Percentiles rank a stretch among this genome's conserved stretches.
Evolutionary conservation across 2,797 vertebrate species (phyloP).

Genomic region (Myripristis murdjan): DNA sequence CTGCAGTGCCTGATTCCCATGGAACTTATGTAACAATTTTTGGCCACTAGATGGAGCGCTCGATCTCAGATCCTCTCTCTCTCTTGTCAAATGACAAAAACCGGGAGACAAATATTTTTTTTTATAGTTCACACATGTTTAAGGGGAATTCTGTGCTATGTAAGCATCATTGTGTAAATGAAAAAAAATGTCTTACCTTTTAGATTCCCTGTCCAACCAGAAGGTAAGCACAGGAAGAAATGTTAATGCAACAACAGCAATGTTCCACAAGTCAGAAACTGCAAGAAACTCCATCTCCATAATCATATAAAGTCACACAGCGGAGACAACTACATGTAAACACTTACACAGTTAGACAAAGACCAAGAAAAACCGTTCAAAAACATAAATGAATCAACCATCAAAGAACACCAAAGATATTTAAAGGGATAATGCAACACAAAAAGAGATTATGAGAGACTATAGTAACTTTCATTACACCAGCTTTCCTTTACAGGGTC

Average conservation of each 20-base stretch:
- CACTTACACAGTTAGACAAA: too few relatives aligned
- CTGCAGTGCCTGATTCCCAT: background rate
- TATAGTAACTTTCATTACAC: background rate
- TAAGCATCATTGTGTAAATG: background rate
- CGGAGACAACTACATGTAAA: too few relatives aligned
- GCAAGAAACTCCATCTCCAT: background rate
- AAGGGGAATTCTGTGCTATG: background rate
- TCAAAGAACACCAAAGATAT: background rate
- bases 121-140: background rate
- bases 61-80: background rate
- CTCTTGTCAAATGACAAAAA: background rate
- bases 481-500: background rate
- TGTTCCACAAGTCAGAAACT: background rate
- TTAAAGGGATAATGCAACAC: background rate
- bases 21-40: background rate
- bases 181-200: conserved; percentile 89
- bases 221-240: conserved; percentile 69
- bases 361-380: background rate
- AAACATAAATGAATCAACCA: background rate
- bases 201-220: conserved; percentile 92
- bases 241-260: conserved; percentile 63
- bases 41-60: conserved; percentile 27
- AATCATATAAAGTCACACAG: background rate
- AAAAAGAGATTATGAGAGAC: background rate
- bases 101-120: background rate